Evolutionary conservation across 2,797 vertebrate species (phyloP).

Genomic region (Lindbergichthys nudifrons): DNA sequence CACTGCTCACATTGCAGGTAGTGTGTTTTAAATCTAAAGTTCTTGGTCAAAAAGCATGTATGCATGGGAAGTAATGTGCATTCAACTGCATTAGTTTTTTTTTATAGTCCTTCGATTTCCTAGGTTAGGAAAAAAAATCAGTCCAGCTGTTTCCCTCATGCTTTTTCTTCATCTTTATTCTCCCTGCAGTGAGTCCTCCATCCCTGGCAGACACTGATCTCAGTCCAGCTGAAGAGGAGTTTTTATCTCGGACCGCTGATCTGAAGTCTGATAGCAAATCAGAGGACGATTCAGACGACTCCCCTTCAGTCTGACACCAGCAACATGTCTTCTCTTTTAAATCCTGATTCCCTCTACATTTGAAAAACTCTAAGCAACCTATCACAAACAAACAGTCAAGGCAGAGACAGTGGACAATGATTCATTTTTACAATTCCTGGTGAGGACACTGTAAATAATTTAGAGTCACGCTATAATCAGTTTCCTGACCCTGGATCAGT

Average conservation of each 20-base stretch:
- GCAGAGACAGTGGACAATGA: not conserved
- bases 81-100: not conserved
- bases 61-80: too few species aligned
- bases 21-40: too few species aligned
- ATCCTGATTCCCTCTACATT: not conserved
- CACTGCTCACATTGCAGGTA: too few species aligned
- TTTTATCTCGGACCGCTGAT: not conserved
- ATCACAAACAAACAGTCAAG: not conserved
- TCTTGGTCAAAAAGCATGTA: too few species aligned
- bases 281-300: constrained; percentile 54
- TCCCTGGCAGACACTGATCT: constrained; percentile 37
- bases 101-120: not conserved
- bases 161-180: not conserved
- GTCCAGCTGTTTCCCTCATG: not conserved
- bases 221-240: constrained; percentile 39
- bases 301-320: constrained; percentile 36
- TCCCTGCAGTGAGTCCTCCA: constrained; percentile 45
- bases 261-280: constrained; percentile 33
- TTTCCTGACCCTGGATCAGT: not conserved
- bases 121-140: not conserved
- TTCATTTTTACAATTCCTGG: not conserved
- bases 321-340: not conserved
- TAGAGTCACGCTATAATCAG: not conserved
- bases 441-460: not conserved
- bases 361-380: not conserved